A percentile compares a stretch with the other conserved stretches of the same genome.
phyloP scores from a whole-genome alignment of 35 echinoderm and acorn worm species.

The Amphiura filiformis region DNA sequence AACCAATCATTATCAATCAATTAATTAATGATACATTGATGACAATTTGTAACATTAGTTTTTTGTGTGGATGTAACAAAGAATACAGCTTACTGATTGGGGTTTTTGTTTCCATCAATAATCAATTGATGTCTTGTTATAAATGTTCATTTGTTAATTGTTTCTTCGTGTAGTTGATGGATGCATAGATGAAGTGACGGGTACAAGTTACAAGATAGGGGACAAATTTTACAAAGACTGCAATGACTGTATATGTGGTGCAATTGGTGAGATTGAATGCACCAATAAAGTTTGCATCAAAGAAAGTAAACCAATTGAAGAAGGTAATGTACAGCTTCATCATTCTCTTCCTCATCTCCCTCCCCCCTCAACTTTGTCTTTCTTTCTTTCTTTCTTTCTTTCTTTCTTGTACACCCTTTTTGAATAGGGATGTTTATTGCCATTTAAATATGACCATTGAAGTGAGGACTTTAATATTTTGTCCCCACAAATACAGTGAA shows the following conservation, averaged over 20 bases:
- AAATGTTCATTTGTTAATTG: too few species aligned
- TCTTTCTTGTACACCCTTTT: too few species aligned
- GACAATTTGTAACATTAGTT: not conserved
- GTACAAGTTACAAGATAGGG: not conserved
- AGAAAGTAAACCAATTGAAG: not conserved
- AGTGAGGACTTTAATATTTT: too few species aligned
- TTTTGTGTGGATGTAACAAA: not conserved
- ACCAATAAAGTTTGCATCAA: not conserved
- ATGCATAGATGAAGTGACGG: not conserved
- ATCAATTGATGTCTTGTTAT: too few species aligned
- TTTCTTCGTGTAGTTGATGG: not conserved
- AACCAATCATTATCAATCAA: too few species aligned
- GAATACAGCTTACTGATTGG: not conserved
- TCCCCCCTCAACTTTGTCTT: too few species aligned
- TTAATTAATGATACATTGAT: not conserved
- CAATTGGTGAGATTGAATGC: not conserved
- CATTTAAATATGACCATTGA: too few species aligned
- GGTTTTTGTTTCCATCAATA: not conserved
- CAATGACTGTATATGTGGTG: not conserved
- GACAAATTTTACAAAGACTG: not conserved
- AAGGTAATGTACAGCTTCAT: too few species aligned
- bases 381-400: too few species aligned
- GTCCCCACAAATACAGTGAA: too few species aligned
- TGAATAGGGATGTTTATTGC: too few species aligned
- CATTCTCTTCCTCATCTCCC: too few species aligned